Conservation (phyloP, 2,797 vertebrate species). For the Hoplostethus atlanticus region DNA sequence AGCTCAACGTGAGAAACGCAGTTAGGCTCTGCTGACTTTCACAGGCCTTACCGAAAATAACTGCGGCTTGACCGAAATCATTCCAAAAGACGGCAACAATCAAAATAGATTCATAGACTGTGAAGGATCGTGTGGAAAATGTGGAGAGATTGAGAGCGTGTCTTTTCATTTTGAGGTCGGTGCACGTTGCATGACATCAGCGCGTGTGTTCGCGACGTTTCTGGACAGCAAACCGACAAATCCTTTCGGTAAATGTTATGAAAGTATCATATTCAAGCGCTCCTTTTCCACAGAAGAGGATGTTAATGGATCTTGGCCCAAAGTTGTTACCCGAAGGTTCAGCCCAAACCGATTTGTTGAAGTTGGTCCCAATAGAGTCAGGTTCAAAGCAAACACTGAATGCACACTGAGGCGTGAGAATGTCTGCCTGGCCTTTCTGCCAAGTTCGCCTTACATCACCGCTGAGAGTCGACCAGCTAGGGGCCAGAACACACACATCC, state of each 20-base stretch:
- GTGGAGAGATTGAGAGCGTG: conserved; percentile 18
- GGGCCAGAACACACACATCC: conserved; percentile 32
- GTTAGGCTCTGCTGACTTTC: conserved; percentile 57
- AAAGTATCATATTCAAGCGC: conserved; percentile 17
- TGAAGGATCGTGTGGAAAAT: conserved; percentile 61
- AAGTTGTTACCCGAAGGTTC: conserved; percentile 50
- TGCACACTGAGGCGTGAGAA: conserved; percentile 55
- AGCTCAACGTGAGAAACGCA: conserved; percentile 37
- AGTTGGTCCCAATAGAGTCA: conserved; percentile 52
- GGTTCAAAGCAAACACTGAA: conserved; percentile 67
- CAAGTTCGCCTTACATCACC: conserved; percentile 64
- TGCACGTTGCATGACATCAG: conserved; percentile 60
- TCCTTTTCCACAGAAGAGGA: conserved; percentile 14
- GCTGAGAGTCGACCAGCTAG: conserved; percentile 57
- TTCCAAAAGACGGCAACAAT: conserved; percentile 60
- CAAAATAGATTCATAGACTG: conserved; percentile 50
- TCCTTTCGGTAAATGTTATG: conserved; percentile 38
- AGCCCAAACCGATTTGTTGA: conserved; percentile 63
- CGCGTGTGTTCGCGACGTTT: conserved; percentile 27
- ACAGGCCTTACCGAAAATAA: conserved; percentile 64
- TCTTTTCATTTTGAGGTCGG: conserved; percentile 52
- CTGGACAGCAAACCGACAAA: conserved; percentile 13
- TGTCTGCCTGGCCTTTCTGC: conserved; percentile 65
- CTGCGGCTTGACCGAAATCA: conserved; percentile 58
- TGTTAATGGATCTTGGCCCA: conserved; percentile 54